Evolutionary conservation across 2,113 vertebrate species (phyloP).

Genomic region (Bujurquina vittata): DNA sequence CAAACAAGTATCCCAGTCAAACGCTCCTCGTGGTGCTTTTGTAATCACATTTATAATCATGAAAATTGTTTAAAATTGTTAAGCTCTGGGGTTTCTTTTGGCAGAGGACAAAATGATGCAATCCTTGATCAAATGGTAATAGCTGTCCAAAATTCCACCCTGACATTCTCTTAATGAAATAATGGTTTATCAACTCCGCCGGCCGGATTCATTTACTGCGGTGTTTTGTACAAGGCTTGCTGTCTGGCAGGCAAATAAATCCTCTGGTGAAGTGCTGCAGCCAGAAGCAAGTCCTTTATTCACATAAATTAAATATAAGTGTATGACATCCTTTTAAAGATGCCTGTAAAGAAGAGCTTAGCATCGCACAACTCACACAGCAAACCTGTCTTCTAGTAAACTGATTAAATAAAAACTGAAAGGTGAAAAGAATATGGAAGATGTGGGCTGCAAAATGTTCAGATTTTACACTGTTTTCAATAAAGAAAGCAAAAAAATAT

Average conservation of each 20-base stretch:
- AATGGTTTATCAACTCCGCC: slow-evolving; percentile 5
- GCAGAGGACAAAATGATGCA: neutral
- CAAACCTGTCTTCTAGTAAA: slow-evolving; percentile 38
- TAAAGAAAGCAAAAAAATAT: slow-evolving; percentile 7
- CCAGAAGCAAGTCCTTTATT: slow-evolving; percentile 35
- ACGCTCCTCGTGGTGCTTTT: slow-evolving; percentile 13
- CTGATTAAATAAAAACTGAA: slow-evolving; percentile 30
- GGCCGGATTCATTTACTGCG: slow-evolving; percentile 21
- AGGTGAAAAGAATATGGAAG: slow-evolving; percentile 21
- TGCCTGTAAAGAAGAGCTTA: slow-evolving; percentile 23
- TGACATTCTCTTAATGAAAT: slow-evolving; percentile 34
- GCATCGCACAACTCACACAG: slow-evolving; percentile 15
- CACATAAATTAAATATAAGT: slow-evolving; percentile 34
- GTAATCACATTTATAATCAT: neutral
- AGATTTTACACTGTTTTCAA: slow-evolving; percentile 4
- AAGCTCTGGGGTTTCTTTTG: neutral
- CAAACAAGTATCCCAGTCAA: neutral
- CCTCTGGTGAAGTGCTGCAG: slow-evolving; percentile 20
- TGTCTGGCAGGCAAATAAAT: slow-evolving; percentile 47
- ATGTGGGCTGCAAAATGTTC: slow-evolving; percentile 11
- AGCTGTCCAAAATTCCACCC: slow-evolving; percentile 24
- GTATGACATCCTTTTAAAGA: slow-evolving; percentile 41
- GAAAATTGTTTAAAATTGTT: neutral
- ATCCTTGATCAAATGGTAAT: slow-evolving; percentile 12
- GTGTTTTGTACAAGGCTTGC: slow-evolving; percentile 19